Evolutionary conservation across 2,888 invertebrate species (phyloP).

Genomic region (Icerya purchasi): DNA sequence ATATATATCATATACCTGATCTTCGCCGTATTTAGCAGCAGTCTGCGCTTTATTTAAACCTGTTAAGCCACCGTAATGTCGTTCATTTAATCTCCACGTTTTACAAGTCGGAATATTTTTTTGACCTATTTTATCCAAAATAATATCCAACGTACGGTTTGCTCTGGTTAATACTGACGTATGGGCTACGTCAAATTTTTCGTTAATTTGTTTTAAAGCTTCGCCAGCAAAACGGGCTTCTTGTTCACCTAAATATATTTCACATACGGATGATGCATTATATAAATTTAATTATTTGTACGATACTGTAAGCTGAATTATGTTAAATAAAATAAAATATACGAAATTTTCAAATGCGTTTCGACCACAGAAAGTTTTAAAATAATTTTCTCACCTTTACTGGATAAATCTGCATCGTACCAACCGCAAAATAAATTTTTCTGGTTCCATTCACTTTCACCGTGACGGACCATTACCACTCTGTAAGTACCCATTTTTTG

Average conservation of each 20-base stretch:
- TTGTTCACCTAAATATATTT: conserved; percentile 31
- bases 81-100: conserved; percentile 68
- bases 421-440: conserved; percentile 52
- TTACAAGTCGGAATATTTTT: conserved; percentile 41
- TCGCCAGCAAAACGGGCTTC: conserved; percentile 51
- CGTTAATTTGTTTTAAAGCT: conserved; percentile 43
- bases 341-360: too few relatives aligned
- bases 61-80: conserved; percentile 70
- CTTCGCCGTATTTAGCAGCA: conserved; percentile 64
- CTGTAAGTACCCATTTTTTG: conserved; percentile 21
- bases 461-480: conserved; percentile 53
- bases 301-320: not conserved
- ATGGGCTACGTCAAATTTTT: conserved; percentile 55
- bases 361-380: not conserved
- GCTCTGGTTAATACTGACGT: conserved; percentile 62
- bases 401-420: conserved; percentile 45
- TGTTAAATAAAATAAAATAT: too few relatives aligned
- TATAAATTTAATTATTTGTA: not conserved
- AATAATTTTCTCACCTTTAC: conserved; percentile 28
- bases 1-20: conserved; percentile 33
- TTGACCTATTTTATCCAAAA: conserved; percentile 44
- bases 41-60: conserved; percentile 69
- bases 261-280: not conserved
- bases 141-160: conserved; percentile 44
- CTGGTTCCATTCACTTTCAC: conserved; percentile 54